Conservation (phyloP, 2,797 vertebrate species). For the Sebastes cheni region DNA sequence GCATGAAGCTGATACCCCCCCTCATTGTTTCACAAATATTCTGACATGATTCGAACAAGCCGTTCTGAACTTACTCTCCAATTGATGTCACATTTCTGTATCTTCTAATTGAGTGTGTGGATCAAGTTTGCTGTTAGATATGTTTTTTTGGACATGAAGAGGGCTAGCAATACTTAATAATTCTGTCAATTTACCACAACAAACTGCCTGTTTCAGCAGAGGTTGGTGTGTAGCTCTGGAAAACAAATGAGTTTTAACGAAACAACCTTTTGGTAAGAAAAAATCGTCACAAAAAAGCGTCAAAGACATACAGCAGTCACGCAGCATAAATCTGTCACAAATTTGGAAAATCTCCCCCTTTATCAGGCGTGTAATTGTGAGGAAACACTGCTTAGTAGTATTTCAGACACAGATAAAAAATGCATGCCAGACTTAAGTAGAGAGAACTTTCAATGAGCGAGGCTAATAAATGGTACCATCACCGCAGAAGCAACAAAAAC, state of each 20-base stretch:
- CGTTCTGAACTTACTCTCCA: background rate
- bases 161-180: background rate
- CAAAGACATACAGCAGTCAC: background rate
- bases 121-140: background rate
- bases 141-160: background rate
- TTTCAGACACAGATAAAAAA: conserved; percentile 18
- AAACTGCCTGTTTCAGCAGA: background rate
- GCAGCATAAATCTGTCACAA: background rate
- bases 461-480: conserved; percentile 49
- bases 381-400: background rate
- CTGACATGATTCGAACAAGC: background rate
- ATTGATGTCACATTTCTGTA: background rate
- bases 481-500: conserved; percentile 47
- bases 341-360: background rate
- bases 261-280: background rate
- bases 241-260: background rate
- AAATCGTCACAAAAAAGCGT: background rate
- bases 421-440: conserved; percentile 31
- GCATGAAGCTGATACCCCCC: background rate
- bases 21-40: background rate
- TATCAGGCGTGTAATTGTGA: background rate
- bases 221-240: background rate
- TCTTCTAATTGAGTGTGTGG: background rate
- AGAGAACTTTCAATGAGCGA: conserved; percentile 21
- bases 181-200: background rate